Evolutionary conservation across 2,113 vertebrate species (phyloP), one percentile per base, ranked within the genome.

Genomic region (Leuciscus idus): DNA sequence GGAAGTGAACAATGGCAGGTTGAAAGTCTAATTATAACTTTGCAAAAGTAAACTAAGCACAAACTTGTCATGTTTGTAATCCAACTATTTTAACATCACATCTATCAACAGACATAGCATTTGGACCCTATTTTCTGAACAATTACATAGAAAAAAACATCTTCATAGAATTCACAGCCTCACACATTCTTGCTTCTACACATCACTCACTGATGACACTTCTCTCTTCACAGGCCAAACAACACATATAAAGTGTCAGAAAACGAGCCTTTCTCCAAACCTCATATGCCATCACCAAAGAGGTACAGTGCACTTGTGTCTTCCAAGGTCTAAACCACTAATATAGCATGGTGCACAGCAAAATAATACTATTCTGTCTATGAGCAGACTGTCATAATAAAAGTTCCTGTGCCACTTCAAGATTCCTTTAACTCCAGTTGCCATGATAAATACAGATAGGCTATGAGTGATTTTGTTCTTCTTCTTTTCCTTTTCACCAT

Each of bases 271-370:
- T 0, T 64, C 55, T 79, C 75, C 10, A 94, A 94, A 43, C 85
- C 90, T 73, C 89, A 52, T 84, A 80, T 89, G 21, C 91, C 91
- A 2, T 91, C 92, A 30, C 92, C 91, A 15, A 91, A 92, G 84
- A 91, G 90, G 92, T 93, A 78, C 28, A 85, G 10, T 55, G 21
- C 30, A 55, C 46, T 8, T 68, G 13, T 15, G 66, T 70, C 66
- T 33, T 33, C 21, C 17, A 70, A 70, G 21, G 33, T 39, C 8
- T 70, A 39, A 36, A 7, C 33, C 43, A 33, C 33, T 33, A 33
- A 33, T 4, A 33, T 4, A 33, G 0, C 36, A 73, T 50, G 36
- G 36, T 39, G 36, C 5, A 39, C 6, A 39, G 0, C 5, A 43
- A 43, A 72, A 72, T 43, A 72, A 43, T 43, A 72, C 19, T 43